Evolutionary conservation across 2,888 invertebrate species (phyloP).

Genomic region (Hydropsyche betteni): DNA sequence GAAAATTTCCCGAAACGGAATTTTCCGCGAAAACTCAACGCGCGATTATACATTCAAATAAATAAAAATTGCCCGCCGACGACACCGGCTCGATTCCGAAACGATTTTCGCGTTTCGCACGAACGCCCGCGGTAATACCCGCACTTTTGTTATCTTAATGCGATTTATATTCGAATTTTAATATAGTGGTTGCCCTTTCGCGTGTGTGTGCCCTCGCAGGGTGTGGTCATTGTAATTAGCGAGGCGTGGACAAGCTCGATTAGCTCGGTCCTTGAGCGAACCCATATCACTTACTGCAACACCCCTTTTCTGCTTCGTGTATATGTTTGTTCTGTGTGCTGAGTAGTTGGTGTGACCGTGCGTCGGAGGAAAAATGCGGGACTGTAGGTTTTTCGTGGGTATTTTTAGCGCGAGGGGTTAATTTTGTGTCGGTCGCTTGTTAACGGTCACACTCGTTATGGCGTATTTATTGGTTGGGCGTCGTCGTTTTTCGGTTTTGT

Average conservation of each 20-base stretch:
- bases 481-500: too few relatives aligned
- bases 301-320: conserved; percentile 3
- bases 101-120: neutral
- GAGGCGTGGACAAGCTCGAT: conserved; percentile 25
- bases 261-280: conserved; percentile 16
- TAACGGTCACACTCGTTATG: too few relatives aligned
- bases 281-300: conserved; percentile 35
- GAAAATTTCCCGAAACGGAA: conserved; percentile 6
- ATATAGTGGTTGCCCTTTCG: neutral
- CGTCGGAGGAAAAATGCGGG: too few relatives aligned
- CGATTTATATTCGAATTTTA: too few relatives aligned
- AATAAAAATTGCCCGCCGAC: too few relatives aligned
- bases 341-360: too few relatives aligned
- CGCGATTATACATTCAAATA: neutral
- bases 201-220: neutral
- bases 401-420: too few relatives aligned
- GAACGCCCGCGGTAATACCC: neutral
- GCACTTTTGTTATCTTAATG: neutral
- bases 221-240: conserved; percentile 23
- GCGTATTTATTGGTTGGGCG: too few relatives aligned
- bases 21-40: neutral
- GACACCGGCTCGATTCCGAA: too few relatives aligned
- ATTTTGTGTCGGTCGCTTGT: too few relatives aligned
- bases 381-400: too few relatives aligned
- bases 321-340: too few relatives aligned